A percentile compares a stretch with the other conserved stretches of the same genome.
Evolutionary conservation across 2,797 vertebrate species (phyloP).

Genomic region (Nothura maculosa): DNA sequence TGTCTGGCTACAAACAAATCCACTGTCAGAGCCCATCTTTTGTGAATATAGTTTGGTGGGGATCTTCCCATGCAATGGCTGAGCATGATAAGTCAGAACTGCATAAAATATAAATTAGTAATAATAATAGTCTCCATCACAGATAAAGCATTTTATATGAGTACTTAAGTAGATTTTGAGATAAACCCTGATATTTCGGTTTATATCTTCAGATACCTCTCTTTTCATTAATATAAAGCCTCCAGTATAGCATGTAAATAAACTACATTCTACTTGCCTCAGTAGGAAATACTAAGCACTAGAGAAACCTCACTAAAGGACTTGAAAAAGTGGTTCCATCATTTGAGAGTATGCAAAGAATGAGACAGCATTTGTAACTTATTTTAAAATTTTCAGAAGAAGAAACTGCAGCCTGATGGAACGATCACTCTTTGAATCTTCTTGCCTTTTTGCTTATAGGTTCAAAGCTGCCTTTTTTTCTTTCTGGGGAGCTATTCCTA

Average conservation of each 20-base stretch:
- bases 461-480: background rate
- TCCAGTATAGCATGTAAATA: fast-evolving
- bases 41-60: background rate
- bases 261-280: background rate
- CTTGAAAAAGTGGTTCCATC: background rate
- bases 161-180: background rate
- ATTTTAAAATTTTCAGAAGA: background rate
- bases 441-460: background rate
- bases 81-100: background rate
- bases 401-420: background rate
- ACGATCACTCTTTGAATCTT: background rate
- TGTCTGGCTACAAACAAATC: background rate
- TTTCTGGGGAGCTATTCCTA: background rate
- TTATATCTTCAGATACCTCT: background rate
- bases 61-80: background rate
- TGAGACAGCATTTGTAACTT: background rate
- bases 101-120: background rate
- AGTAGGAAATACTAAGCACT: background rate
- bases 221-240: background rate
- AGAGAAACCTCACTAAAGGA: background rate
- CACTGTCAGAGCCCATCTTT: background rate
- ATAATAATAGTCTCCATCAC: fast-evolving
- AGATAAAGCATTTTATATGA: background rate
- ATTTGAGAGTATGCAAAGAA: background rate
- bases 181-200: background rate